A percentile compares a stretch with the other conserved stretches of the same genome.
Conservation (phyloP, 2,113 vertebrate species). For the Diadophis punctatus region DNA sequence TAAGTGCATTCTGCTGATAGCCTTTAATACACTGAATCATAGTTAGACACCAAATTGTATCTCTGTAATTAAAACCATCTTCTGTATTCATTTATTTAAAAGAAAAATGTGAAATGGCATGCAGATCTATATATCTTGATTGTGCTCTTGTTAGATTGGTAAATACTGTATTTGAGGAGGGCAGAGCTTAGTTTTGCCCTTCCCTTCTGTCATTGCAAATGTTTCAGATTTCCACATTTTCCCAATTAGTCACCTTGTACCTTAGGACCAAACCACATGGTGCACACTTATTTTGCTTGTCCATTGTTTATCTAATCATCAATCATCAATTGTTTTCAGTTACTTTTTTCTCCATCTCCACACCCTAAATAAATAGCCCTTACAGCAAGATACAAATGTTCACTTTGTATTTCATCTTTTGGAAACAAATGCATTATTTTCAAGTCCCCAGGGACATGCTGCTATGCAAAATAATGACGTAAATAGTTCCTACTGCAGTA, state of each 20-base stretch:
- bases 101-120: neutral
- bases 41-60: slow-evolving; percentile 35
- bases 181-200: neutral
- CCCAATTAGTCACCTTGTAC: neutral
- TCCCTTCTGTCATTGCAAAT: neutral
- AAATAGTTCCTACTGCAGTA: neutral
- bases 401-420: neutral
- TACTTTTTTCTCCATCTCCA: neutral
- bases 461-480: neutral
- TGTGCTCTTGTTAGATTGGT: neutral
- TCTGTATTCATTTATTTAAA: slow-evolving; percentile 37
- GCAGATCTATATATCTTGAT: slow-evolving; percentile 40
- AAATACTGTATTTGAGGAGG: neutral
- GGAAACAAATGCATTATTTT: neutral
- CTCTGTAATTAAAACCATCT: slow-evolving; percentile 53
- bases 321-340: neutral
- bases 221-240: neutral
- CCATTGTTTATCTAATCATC: neutral
- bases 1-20: slow-evolving; percentile 46
- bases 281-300: neutral
- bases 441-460: neutral
- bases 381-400: neutral
- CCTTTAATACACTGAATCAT: slow-evolving; percentile 15
- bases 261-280: neutral
- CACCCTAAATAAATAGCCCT: neutral